Base-by-base conservation (phyloP, 1,140 invertebrate species). In the Vanessa atalanta region DNA sequence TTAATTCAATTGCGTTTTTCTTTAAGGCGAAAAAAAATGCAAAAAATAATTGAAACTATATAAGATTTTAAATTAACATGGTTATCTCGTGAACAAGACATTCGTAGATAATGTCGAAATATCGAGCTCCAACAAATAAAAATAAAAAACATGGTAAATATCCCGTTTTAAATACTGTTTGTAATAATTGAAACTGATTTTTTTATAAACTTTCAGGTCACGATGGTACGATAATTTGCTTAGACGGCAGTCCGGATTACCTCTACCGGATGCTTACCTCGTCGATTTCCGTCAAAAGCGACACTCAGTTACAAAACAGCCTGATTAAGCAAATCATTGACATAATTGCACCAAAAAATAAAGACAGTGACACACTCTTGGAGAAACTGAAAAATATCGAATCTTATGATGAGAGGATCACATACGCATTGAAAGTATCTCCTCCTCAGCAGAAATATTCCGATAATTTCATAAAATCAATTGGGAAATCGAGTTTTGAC, bases 201-300 rank as follows among this genome's bases (percentile, higher is more conserved):
- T 47, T 65, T 16, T 11, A 16, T 53, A 16, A 16, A 11, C n/a
- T 80, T 74, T n/a, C 83, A 93, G 93, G 93, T 79, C 86, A 90
- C 74, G 94, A 68, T 43, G 95, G 95, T 1, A 90, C 89, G 63
- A 66, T 95, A 11, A 91, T 95, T 80, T 90, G 94, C 12, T 85
- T 95, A 9, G 95, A 95, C 83, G 94, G 95, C n/a, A 88, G 94
- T 6, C 95, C 95, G 1, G 92, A 94, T 51, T 94, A 94, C 60
- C 93, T 94, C 81, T 93, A 93, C 76, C 83, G 84, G 6, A 72
- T 95, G 2, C 80, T 93, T 0, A 84, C 90, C 9, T 80, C 89
- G 51, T 86, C 91, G 2, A 73, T 93, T 3, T 84, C 87, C 15
- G 76, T 86, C 15, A 92, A 92, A 53, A 88, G 91, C 8, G 94